These are phyloP conservation scores for Herpetotheres cachinnans DNA, from an alignment of 2,113 vertebrate species.

Conservation along the genomic window DNA sequence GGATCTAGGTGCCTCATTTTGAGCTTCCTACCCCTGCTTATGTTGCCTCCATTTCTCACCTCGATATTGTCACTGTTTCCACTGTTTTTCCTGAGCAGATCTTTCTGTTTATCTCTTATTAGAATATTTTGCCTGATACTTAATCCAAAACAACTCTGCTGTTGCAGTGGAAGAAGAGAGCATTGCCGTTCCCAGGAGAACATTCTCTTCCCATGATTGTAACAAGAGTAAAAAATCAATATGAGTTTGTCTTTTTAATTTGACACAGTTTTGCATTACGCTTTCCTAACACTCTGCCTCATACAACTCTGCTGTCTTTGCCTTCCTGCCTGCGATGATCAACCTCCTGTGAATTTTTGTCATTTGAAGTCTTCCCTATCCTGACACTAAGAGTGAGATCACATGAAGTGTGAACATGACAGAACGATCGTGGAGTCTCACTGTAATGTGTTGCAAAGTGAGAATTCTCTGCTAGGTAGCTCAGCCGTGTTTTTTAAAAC, in stretches of 20 bases:
- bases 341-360: not conserved
- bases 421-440: not conserved
- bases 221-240: not conserved
- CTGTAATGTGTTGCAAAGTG: not conserved
- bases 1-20: not conserved
- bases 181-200: not conserved
- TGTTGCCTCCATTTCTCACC: not conserved
- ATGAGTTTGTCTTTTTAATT: not conserved
- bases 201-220: not conserved
- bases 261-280: not conserved
- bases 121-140: conserved; percentile 5
- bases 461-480: not conserved
- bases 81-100: conserved; percentile 10
- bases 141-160: not conserved
- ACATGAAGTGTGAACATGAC: not conserved
- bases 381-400: not conserved
- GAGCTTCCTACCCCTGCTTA: not conserved
- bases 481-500: not conserved
- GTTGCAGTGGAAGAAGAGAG: conserved; percentile 23
- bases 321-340: not conserved
- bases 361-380: not conserved
- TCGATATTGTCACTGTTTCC: not conserved
- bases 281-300: not conserved
- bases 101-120: conserved; percentile 11
- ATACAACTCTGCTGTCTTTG: not conserved